phyloP scores from a whole-genome alignment of 2,113 vertebrate genomes.

The Bos indicus region DNA sequence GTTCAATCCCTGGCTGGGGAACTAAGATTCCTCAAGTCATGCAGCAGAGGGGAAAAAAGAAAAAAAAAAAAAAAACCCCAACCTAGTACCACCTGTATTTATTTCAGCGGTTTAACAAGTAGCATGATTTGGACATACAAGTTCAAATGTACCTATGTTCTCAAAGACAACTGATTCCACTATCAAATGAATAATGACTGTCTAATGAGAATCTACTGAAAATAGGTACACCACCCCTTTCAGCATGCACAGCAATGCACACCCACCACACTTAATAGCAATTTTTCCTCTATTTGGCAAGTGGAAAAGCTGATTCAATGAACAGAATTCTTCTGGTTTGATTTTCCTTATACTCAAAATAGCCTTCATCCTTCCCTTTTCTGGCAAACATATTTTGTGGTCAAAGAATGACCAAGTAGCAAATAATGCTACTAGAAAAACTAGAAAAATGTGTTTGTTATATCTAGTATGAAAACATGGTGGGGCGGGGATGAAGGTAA shows the following conservation, averaged over 20 bases:
- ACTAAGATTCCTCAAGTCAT: neutral
- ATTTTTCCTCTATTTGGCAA: neutral
- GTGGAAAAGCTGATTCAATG: neutral
- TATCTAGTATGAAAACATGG: neutral
- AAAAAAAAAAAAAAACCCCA: neutral
- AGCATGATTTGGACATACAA: neutral
- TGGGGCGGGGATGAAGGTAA: neutral
- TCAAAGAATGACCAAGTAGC: neutral
- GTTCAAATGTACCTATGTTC: neutral
- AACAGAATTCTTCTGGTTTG: neutral
- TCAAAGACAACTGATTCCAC: neutral
- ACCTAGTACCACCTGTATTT: neutral
- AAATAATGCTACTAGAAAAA: neutral
- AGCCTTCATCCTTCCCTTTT: neutral
- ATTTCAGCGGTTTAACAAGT: neutral
- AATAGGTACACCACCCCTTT: neutral
- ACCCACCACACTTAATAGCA: neutral
- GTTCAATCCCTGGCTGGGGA: neutral
- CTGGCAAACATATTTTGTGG: neutral
- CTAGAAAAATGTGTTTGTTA: neutral
- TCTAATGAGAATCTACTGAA: neutral
- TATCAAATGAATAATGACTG: neutral
- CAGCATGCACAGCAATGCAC: accelerated
- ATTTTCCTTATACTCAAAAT: neutral
- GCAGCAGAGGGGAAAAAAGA: neutral